Evolutionary conservation across 2,888 invertebrate genomes (phyloP).

Genomic region (Zonitis immaculata): DNA sequence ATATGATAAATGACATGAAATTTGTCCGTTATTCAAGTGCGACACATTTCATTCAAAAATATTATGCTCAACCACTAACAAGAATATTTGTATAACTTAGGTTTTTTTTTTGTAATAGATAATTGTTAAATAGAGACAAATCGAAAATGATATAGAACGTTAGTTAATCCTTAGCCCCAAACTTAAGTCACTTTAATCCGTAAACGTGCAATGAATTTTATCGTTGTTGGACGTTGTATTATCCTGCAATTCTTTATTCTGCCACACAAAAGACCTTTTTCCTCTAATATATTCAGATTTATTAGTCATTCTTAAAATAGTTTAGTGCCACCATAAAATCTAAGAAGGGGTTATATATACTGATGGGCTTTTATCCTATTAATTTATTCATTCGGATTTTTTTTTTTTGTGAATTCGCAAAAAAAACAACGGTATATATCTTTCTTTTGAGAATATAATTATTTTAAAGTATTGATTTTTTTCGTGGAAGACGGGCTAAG

Average conservation of each 20-base stretch:
- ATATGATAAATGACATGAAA: background rate
- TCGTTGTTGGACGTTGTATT: slow-evolving; percentile 9
- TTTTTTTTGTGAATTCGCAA: too few species aligned
- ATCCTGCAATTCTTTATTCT: slow-evolving; percentile 8
- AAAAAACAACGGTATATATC: too few species aligned
- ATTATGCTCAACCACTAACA: background rate
- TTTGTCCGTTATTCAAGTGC: background rate
- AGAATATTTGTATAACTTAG: too few species aligned
- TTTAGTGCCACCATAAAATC: slow-evolving; percentile 13
- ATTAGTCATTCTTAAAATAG: slow-evolving; percentile 17
- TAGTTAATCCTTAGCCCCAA: slow-evolving; percentile 25
- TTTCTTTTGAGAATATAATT: too few species aligned
- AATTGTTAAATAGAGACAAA: slow-evolving; percentile 23
- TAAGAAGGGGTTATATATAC: too few species aligned
- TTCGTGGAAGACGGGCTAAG: too few species aligned
- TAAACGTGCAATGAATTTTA: slow-evolving; percentile 20
- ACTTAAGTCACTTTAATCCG: slow-evolving; percentile 23
- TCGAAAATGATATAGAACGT: slow-evolving; percentile 28
- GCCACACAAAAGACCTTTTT: slow-evolving; percentile 10
- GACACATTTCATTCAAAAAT: background rate
- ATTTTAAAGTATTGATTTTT: too few species aligned
- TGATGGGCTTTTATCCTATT: too few species aligned
- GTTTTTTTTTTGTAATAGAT: slow-evolving; percentile 26
- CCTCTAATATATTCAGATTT: slow-evolving; percentile 13
- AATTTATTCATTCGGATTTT: too few species aligned